Conservation (phyloP, 1,140 invertebrate genomes). For the Musca vetustissima region DNA sequence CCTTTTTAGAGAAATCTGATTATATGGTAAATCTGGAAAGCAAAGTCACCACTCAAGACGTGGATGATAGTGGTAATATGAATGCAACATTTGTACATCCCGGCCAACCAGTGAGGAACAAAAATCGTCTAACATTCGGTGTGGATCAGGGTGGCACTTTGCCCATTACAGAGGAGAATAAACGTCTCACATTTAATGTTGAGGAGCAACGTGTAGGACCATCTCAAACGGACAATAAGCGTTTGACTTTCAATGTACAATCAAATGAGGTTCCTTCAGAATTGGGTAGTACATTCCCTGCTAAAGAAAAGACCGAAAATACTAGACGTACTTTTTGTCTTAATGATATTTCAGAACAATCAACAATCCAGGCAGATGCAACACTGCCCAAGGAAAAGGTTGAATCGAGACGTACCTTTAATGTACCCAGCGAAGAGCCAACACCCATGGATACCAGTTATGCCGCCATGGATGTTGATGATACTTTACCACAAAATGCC, state of each 20-base stretch:
- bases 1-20: constrained; percentile 28
- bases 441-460: constrained; percentile 10
- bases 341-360: background rate
- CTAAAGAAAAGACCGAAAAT: background rate
- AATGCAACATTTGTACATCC: background rate
- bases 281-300: background rate
- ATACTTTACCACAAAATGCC: background rate
- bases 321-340: background rate
- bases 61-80: background rate
- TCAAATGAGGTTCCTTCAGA: background rate
- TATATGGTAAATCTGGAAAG: constrained; percentile 12
- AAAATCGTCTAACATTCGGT: background rate
- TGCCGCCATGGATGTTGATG: constrained; percentile 45
- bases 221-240: constrained; percentile 1
- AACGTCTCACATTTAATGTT: background rate
- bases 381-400: background rate
- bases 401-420: constrained; percentile 14
- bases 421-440: background rate
- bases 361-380: background rate
- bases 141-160: background rate
- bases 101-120: background rate
- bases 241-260: constrained; percentile 3
- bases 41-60: too few species aligned
- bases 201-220: background rate
- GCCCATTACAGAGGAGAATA: background rate